Evolutionary conservation across 2,797 vertebrate species (phyloP).

Genomic region (Sus cebifrons): DNA sequence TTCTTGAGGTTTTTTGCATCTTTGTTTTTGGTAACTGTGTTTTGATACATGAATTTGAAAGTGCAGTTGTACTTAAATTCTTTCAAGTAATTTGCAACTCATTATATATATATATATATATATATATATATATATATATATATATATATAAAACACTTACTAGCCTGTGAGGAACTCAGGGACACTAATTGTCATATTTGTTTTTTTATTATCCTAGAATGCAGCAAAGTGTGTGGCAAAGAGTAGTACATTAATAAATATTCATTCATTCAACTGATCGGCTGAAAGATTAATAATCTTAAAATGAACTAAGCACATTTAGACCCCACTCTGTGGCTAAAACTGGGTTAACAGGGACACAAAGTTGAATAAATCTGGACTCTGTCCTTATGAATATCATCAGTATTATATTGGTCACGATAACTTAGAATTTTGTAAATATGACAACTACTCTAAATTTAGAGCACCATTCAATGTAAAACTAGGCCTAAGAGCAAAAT

Average conservation of each 20-base stretch:
- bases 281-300: not conserved
- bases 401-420: not conserved
- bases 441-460: not conserved
- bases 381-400: not conserved
- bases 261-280: not conserved
- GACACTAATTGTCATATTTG: not conserved
- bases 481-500: not conserved
- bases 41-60: not conserved
- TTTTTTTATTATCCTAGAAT: slow-evolving; percentile 12
- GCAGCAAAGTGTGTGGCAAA: not conserved
- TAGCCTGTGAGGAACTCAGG: not conserved
- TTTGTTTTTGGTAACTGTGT: not conserved
- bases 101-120: not conserved
- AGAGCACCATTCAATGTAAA: not conserved
- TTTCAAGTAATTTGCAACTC: not conserved
- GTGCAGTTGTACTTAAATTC: not conserved
- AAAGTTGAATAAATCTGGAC: not conserved
- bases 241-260: not conserved
- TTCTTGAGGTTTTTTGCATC: not conserved
- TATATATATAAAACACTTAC: not conserved
- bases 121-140: not conserved
- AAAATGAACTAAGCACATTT: not conserved
- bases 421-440: not conserved
- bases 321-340: not conserved
- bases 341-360: not conserved